Conservation (phyloP, 2,113 vertebrate species). For the Alethe diademata region DNA sequence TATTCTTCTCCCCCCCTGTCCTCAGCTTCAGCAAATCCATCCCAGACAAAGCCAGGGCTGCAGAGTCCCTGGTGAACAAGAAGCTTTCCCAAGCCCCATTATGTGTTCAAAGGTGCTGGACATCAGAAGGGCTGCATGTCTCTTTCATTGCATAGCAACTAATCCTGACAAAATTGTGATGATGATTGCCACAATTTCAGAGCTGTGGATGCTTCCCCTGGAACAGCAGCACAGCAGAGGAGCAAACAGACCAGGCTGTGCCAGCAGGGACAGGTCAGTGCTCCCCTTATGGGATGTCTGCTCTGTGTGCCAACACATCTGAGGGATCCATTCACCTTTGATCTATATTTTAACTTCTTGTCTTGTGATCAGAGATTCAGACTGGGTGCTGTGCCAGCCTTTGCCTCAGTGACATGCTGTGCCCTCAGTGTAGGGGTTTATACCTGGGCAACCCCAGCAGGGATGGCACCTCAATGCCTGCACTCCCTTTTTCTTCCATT, state of each 20-base stretch:
- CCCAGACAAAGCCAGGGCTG: background rate
- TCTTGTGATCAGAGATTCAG: background rate
- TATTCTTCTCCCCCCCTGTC: background rate
- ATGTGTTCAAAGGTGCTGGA: background rate
- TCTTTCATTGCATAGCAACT: background rate
- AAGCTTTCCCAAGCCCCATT: background rate
- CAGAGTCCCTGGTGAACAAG: rapidly evolving
- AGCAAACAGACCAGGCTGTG: rapidly evolving
- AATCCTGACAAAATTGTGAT: background rate
- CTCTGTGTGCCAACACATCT: background rate
- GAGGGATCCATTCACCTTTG: background rate
- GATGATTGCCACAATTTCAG: background rate
- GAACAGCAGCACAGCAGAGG: background rate
- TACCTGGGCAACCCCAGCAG: background rate
- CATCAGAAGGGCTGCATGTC: background rate
- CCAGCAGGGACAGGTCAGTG: background rate
- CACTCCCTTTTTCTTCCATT: background rate
- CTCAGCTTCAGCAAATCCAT: background rate
- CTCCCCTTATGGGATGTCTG: background rate
- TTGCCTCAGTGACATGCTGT: rapidly evolving
- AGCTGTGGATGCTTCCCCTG: background rate
- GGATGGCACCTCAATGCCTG: background rate
- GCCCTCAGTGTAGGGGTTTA: rapidly evolving
- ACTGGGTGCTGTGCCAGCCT: background rate
- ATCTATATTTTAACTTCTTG: background rate